Conservation (phyloP, 2,888 invertebrate species). For the Cheilosia soror region DNA sequence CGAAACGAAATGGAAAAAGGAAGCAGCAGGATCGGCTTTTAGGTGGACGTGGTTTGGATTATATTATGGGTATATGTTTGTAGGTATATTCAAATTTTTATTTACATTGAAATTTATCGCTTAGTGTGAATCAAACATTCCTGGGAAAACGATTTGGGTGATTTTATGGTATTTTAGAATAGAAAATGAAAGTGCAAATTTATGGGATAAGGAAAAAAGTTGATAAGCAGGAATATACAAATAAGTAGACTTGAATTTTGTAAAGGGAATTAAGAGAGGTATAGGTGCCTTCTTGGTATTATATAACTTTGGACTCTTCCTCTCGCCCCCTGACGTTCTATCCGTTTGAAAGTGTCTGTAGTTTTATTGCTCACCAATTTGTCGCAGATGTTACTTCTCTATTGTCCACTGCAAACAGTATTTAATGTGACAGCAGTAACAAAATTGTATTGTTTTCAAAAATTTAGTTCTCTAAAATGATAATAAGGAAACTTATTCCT, state of each 20-base stretch:
- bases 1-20: slow-evolving; percentile 47
- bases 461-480: no score
- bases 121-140: slow-evolving; percentile 36
- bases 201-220: slow-evolving; percentile 49
- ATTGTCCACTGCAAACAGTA: no score
- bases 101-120: slow-evolving; percentile 67
- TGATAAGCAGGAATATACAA: slow-evolving; percentile 58
- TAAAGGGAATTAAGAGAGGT: neutral
- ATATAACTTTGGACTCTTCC: neutral
- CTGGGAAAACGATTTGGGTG: slow-evolving; percentile 63
- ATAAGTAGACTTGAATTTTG: slow-evolving; percentile 33
- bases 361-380: no score
- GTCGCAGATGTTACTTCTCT: no score
- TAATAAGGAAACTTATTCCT: no score
- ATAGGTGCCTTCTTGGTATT: neutral
- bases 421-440: no score
- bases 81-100: slow-evolving; percentile 63
- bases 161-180: slow-evolving; percentile 61
- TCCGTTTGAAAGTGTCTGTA: no score
- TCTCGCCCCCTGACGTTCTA: neutral
- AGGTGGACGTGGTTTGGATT: slow-evolving; percentile 51
- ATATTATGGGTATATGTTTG: slow-evolving; percentile 22
- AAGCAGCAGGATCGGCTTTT: slow-evolving; percentile 26
- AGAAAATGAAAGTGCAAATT: slow-evolving; percentile 53
- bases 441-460: no score